Base-by-base conservation (phyloP, 2,113 vertebrate species). In the Sula dactylatra region DNA sequence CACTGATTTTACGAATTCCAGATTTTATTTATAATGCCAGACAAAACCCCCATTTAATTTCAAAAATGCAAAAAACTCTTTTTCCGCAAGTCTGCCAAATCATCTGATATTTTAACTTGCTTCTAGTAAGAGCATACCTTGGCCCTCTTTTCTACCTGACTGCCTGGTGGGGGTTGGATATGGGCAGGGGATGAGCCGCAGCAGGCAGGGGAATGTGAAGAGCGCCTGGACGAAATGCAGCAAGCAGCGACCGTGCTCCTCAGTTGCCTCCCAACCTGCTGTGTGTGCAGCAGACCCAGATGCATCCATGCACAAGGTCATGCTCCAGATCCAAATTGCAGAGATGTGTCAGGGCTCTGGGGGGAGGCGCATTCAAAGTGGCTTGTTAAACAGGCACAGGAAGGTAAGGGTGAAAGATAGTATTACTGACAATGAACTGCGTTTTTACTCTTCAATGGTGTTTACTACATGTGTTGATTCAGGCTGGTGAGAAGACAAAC, bases 231-330 rank as follows among this genome's bases (percentile, higher is more conserved):
- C 0, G 1, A 73, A 62, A 24, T 10, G n/a, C 50, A 52, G 49
- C 0, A 1, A 45, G 40, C 25, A 38, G 44, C 2, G 2, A 4
- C n/a, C 0, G 0, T 40, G 38, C 38, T 55, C 22, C 16, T 11
- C 7, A 1, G 44, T 26, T 34, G 45, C 54, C 26, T 73, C 29
- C 36, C 38, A 52, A 4, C 19, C 21, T 1, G 3, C n/a, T 47
- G 11, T 47, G 61, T 4, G 0, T 64, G 26, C 26, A 47, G 10
- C 32, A 34, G 36, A 52, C 38, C 16, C 42, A 29, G 36, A 15
- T 1, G 0, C 4, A 0, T 34, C 56, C 3, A 2, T 6, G 20
- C 29, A 13, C 55, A 20, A 49, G 27, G 38, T 70, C 31, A 1
- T 50, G n/a, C 18, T 83, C 69, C 27, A 27, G 29, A 40, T 56